These are phyloP conservation scores for Rhyacophila brunnea DNA, from an alignment of 1,140 invertebrate species.

Conservation along the genomic window DNA sequence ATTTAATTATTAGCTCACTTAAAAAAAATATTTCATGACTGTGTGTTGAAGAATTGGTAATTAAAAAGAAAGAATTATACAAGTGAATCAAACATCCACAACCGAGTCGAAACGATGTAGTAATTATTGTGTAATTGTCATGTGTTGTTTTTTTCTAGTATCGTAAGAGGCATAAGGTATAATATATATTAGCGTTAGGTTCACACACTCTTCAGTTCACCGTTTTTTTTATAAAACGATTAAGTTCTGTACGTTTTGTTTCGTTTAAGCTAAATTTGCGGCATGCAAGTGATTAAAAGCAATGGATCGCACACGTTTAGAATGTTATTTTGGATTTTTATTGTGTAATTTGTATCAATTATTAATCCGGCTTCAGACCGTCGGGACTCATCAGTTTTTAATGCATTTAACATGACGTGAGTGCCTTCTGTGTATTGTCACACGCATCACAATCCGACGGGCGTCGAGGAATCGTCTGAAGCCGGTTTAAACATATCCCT, in stretches of 20 bases:
- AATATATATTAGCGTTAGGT: constrained; percentile 22
- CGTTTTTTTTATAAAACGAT: background rate
- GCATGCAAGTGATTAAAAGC: too few species aligned
- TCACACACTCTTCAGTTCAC: constrained; percentile 9
- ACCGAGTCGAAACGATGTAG: constrained; percentile 29
- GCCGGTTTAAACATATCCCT: too few species aligned
- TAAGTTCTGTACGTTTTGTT: background rate
- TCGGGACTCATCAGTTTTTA: too few species aligned
- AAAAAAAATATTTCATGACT: constrained; percentile 10
- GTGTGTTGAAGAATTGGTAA: constrained; percentile 9
- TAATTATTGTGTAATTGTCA: constrained; percentile 35
- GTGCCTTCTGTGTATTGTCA: too few species aligned
- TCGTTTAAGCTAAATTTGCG: background rate
- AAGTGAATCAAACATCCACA: constrained; percentile 21
- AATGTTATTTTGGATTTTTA: too few species aligned
- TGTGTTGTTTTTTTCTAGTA: constrained; percentile 34
- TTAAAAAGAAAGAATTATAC: constrained; percentile 16
- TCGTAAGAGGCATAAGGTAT: constrained; percentile 30
- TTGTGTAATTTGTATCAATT: too few species aligned
- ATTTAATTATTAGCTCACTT: constrained; percentile 27
- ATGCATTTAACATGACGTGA: too few species aligned
- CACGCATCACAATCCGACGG: too few species aligned
- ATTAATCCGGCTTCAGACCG: too few species aligned
- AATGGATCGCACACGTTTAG: too few species aligned
- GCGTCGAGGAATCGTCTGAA: too few species aligned